These are phyloP conservation scores for Epinotia ramella DNA, from an alignment of 2,888 invertebrate species.

Conservation along the genomic window DNA sequence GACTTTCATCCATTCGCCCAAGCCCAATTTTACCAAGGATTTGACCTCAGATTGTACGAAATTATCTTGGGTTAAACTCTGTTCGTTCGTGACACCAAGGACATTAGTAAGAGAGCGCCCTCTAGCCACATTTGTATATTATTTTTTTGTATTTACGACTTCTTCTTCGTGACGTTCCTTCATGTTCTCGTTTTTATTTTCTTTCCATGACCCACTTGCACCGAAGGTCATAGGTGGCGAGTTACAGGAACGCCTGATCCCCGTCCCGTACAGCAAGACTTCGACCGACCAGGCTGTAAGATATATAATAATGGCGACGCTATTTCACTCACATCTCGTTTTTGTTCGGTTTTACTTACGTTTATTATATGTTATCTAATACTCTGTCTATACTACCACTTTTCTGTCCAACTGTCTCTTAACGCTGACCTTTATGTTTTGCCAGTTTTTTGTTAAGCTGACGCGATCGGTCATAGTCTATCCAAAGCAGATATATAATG, in stretches of 20 bases:
- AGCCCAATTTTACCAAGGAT: background rate
- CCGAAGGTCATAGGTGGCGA: slow-evolving; percentile 99
- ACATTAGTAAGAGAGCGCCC: slow-evolving; percentile 52
- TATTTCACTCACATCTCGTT: slow-evolving; percentile 72
- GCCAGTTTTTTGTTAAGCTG: slow-evolving; percentile 44
- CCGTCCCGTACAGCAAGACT: slow-evolving; percentile 99
- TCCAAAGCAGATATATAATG: background rate
- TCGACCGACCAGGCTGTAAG: slow-evolving; percentile 99
- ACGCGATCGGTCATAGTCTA: slow-evolving; percentile 19
- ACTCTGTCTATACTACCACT: slow-evolving; percentile 78
- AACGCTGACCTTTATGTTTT: slow-evolving; percentile 69
- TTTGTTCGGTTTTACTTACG: slow-evolving; percentile 67
- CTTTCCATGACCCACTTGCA: slow-evolving; percentile 92
- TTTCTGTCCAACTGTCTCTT: slow-evolving; percentile 63
- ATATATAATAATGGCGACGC: slow-evolving; percentile 74
- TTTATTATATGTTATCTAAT: slow-evolving; percentile 70
- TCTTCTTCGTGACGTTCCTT: slow-evolving; percentile 76
- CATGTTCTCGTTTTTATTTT: slow-evolving; percentile 85
- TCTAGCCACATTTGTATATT: slow-evolving; percentile 53
- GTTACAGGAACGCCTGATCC: slow-evolving; percentile 99
- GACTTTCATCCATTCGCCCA: background rate
- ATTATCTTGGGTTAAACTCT: no score
- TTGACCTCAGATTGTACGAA: background rate
- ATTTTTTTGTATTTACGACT: slow-evolving; percentile 53
- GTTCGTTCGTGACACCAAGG: no score